Evolutionary conservation across 1,140 invertebrate species (phyloP).

Genomic region (Phocides pigmalion): DNA sequence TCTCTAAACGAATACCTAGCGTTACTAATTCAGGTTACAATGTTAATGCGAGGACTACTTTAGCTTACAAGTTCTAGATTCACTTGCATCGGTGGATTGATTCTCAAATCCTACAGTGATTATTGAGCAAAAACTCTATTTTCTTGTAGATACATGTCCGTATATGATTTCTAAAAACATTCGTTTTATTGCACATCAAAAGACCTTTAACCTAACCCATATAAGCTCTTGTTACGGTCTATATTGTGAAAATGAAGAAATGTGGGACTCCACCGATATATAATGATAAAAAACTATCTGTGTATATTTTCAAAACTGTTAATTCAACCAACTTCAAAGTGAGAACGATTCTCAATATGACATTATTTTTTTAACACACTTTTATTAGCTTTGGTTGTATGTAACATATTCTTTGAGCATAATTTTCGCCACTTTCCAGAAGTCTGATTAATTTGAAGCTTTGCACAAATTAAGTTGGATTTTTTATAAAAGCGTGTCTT

Average conservation of each 20-base stretch:
- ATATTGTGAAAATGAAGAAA: slow-evolving; percentile 23
- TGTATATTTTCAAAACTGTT: not conserved
- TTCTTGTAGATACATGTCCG: not conserved
- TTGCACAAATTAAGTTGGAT: no score
- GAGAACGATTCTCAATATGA: no score
- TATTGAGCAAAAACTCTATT: slow-evolving; percentile 16
- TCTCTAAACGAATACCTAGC: slow-evolving; percentile 2
- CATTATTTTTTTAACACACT: no score
- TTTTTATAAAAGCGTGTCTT: no score
- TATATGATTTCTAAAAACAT: not conserved
- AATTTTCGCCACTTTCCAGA: no score
- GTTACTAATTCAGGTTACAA: slow-evolving; percentile 4
- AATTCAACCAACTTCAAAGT: no score
- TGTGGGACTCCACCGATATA: slow-evolving; percentile 16
- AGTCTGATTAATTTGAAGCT: no score
- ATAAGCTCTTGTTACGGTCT: slow-evolving; percentile 45
- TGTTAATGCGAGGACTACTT: slow-evolving; percentile 16
- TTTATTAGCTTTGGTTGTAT: no score
- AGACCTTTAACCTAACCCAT: slow-evolving; percentile 25
- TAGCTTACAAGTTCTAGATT: slow-evolving; percentile 11
- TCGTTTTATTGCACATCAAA: slow-evolving; percentile 27
- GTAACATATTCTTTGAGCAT: no score
- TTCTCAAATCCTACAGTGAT: slow-evolving; percentile 4
- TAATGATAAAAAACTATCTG: not conserved
- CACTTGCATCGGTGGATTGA: not conserved